A percentile compares a stretch with the other conserved stretches of the same genome.
phyloP scores from a whole-genome alignment of 2,113 vertebrate species.

The Oenanthe oenanthe region DNA sequence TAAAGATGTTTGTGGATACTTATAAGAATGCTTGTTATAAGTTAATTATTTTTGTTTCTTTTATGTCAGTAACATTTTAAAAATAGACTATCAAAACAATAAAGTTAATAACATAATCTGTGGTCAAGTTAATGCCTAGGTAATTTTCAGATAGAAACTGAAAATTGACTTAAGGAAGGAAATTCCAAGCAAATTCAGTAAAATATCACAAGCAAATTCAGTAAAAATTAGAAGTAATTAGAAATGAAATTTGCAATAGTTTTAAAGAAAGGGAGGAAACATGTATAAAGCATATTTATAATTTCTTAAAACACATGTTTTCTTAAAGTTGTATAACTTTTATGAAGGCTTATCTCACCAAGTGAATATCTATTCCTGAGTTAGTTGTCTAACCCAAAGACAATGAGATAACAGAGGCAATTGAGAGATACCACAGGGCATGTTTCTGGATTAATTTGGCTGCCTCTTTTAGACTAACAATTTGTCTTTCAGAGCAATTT shows the following conservation, averaged over 20 bases:
- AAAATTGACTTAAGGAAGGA: constrained; percentile 61
- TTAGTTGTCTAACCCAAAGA: background rate
- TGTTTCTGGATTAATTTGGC: background rate
- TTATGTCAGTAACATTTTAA: background rate
- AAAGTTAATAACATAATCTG: constrained; percentile 13
- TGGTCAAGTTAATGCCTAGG: constrained; percentile 44
- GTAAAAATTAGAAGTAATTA: constrained; percentile 61
- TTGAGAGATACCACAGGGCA: background rate
- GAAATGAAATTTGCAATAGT: constrained; percentile 67
- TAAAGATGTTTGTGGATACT: background rate
- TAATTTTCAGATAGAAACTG: constrained; percentile 53
- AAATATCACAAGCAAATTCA: constrained; percentile 58
- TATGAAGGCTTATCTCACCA: background rate
- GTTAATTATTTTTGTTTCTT: background rate
- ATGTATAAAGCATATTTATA: background rate
- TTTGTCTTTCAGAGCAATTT: background rate
- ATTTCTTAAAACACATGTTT: background rate
- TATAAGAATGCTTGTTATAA: background rate
- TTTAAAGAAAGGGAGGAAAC: constrained; percentile 73
- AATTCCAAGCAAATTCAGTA: constrained; percentile 54
- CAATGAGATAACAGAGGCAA: background rate
- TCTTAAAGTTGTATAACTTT: background rate
- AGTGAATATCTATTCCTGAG: background rate
- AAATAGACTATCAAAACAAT: background rate
- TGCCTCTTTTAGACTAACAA: background rate